A percentile compares a stretch with the other conserved stretches of the same genome.
Evolutionary conservation across 2,797 vertebrate genomes (phyloP).

Genomic region (Oreochromis mossambicus): DNA sequence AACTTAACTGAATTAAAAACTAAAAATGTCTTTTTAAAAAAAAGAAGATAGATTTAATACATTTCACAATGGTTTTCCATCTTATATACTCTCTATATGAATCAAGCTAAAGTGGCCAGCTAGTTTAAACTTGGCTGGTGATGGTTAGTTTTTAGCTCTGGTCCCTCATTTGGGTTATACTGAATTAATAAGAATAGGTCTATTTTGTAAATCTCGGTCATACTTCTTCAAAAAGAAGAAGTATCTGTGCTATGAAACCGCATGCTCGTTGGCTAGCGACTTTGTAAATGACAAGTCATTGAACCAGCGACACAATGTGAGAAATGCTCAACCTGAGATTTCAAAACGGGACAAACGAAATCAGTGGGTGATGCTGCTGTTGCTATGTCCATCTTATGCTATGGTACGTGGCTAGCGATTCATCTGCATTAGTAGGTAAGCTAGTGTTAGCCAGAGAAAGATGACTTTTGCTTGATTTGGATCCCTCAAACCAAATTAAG

Average conservation of each 20-base stretch:
- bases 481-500: neutral
- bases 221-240: neutral
- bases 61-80: neutral
- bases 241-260: neutral
- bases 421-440: neutral
- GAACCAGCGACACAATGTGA: neutral
- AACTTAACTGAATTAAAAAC: neutral
- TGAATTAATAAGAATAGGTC: neutral
- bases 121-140: neutral
- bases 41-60: neutral
- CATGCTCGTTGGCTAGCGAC: neutral
- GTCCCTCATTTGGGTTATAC: neutral
- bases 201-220: neutral
- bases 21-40: neutral
- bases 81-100: neutral
- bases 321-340: neutral
- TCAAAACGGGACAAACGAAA: neutral
- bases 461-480: neutral
- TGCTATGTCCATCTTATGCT: neutral
- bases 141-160: neutral
- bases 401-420: neutral
- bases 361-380: neutral
- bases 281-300: neutral
- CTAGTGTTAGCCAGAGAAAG: neutral
- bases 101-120: neutral